Evolutionary conservation across 2,113 vertebrate species (phyloP), one percentile per base, ranked within the genome.

Genomic region (Heterocephalus glaber): DNA sequence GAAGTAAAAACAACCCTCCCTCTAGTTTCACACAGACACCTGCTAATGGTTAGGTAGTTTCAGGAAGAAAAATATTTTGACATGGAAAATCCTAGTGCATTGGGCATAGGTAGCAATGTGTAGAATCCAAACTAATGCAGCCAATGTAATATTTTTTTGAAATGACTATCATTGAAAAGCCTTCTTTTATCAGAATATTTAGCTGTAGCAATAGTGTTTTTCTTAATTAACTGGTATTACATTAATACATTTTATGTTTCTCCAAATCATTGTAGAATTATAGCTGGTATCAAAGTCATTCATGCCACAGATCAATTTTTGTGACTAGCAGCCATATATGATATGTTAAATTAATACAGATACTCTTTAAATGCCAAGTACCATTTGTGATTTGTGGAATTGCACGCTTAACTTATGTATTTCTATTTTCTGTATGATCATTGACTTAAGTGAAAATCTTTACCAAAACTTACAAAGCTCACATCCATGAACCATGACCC

Each of bases 11-110:
- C 95, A 97, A 49, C 94, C 5, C 90, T 95, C 90, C 92, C 63
- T 97, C 87, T 97, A 84, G 94, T 98, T 65, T 97, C 97, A 95
- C 94, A 92, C 88, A 98, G 96, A 95, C 96, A 97, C 87, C 94
- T 97, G 74, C 96, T 97, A 96, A 93, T 97, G 93, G 87, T 98
- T 98, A 96, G 92, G 90, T 89, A 84, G 90, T 96, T 91, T 97
- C 93, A 96, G 89, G 76, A 90, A 96, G 92, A 97, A 90, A 96
- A 97, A 95, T 95, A 66, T 96, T 97, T 97, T 95, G 93, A 97
- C 93, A 82, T 84, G 93, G 86, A 97, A 98, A 96, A 95, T 97
- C 38, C 86, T 96, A 81, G 65, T 94, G 52, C 56, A 94, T 89
- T 96, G 68, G 66, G 58, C 90, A 88, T 92, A 14, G 72, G 54